A percentile compares a stretch with the other conserved stretches of the same genome.
phyloP scores from a whole-genome alignment of 2,888 invertebrate genomes.

The Emmelina monodactyla region DNA sequence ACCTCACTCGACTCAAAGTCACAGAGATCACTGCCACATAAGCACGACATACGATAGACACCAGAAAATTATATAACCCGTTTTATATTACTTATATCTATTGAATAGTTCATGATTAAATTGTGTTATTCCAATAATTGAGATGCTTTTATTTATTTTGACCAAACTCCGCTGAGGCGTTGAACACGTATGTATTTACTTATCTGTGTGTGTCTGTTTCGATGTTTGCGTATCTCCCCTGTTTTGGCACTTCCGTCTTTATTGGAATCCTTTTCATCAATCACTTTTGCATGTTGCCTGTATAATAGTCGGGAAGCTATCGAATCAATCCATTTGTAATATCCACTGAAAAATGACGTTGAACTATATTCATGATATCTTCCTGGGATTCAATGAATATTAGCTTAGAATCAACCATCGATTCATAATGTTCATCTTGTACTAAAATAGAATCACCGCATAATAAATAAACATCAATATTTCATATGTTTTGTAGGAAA shows the following conservation, averaged over 20 bases:
- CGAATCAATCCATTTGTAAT: no score
- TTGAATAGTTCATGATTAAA: conserved; percentile 64
- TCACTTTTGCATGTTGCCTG: conserved; percentile 54
- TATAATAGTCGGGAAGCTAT: no score
- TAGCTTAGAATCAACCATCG: no score
- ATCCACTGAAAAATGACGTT: no score
- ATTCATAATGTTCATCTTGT: no score
- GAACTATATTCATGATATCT: no score
- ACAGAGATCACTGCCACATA: conserved; percentile 52
- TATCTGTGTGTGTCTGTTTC: conserved; percentile 61
- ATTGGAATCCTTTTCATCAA: conserved; percentile 36
- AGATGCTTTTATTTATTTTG: conserved; percentile 65
- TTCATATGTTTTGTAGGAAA: no score
- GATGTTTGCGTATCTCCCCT: conserved; percentile 60
- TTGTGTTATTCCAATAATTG: conserved; percentile 65
- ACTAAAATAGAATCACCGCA: no score
- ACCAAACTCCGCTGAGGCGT: conserved; percentile 64
- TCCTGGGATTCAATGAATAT: no score
- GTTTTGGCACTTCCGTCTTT: conserved; percentile 43
- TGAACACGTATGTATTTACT: conserved; percentile 64
- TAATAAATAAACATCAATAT: no score
- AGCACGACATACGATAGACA: conserved; percentile 58
- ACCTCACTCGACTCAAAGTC: conserved; percentile 24
- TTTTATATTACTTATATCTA: conserved; percentile 57
- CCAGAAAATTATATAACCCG: conserved; percentile 57